Percentiles rank a stretch among this genome's conserved stretches.
phyloP scores from a whole-genome alignment of 2,888 invertebrate genomes.

The Cryptus armator region DNA sequence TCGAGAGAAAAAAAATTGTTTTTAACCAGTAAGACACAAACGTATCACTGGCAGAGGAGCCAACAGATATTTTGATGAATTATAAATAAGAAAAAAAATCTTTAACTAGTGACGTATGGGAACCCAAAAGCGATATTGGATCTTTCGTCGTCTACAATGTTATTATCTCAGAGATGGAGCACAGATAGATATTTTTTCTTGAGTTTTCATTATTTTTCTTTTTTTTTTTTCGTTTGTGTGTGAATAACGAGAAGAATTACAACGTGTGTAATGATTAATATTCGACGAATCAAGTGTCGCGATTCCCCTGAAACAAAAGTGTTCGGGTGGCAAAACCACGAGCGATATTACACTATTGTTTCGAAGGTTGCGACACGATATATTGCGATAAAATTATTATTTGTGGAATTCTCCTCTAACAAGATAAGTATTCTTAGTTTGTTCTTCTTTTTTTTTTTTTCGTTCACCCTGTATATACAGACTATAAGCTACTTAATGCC shows the following conservation, averaged over 20 bases:
- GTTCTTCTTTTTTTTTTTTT: conserved; percentile 27
- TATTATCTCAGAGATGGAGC: conserved; percentile 24
- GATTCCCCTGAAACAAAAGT: not conserved
- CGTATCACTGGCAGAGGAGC: conserved; percentile 2
- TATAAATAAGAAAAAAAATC: conserved; percentile 31
- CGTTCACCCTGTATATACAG: conserved; percentile 65
- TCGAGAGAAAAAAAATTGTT: conserved; percentile 13
- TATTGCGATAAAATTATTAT: conserved; percentile 65
- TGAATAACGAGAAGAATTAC: conserved; percentile 59
- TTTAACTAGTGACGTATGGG: not conserved
- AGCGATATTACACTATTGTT: conserved; percentile 13
- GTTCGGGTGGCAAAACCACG: not conserved
- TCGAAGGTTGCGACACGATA: conserved; percentile 16
- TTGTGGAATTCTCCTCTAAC: conserved; percentile 55
- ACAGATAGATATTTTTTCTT: conserved; percentile 26
- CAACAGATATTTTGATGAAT: not conserved
- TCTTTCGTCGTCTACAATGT: not conserved
- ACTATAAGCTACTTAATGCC: conserved; percentile 61
- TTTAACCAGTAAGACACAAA: conserved; percentile 3
- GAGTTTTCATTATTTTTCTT: conserved; percentile 4
- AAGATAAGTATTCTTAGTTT: conserved; percentile 56
- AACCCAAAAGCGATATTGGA: conserved; percentile 21
- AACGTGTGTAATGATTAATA: conserved; percentile 56
- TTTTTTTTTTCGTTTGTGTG: conserved; percentile 24
- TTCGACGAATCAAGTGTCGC: conserved; percentile 55